Evolutionary conservation across 2,888 invertebrate species (phyloP).

Genomic region (Thumatha senex): DNA sequence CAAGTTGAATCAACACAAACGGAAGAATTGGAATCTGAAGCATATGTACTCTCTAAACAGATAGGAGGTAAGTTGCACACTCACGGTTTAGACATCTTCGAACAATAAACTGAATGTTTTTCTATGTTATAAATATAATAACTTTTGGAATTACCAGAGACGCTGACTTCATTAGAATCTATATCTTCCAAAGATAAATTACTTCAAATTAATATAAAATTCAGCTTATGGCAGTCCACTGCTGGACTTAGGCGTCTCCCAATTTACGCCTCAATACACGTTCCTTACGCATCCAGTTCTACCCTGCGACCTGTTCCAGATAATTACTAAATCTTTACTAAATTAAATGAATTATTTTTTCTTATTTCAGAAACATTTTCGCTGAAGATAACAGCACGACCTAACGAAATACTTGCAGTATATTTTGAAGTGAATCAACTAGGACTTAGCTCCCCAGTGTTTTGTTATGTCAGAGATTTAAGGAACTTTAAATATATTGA

Average conservation of each 20-base stretch:
- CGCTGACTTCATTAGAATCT: too few relatives aligned
- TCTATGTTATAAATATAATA: too few relatives aligned
- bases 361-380: conserved; percentile 1
- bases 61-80: background rate
- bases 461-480: conserved; percentile 21
- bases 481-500: conserved; percentile 26
- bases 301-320: too few relatives aligned
- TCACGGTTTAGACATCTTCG: background rate
- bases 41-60: conserved; percentile 6
- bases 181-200: too few relatives aligned
- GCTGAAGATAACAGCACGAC: background rate
- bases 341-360: background rate
- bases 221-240: too few relatives aligned
- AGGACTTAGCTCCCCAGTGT: conserved; percentile 12
- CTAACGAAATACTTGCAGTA: conserved; percentile 16
- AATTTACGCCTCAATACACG: too few relatives aligned
- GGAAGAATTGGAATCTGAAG: background rate
- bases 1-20: conserved; percentile 13
- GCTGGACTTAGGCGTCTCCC: too few relatives aligned
- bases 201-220: too few relatives aligned
- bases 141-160: too few relatives aligned
- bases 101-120: background rate
- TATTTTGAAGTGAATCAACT: conserved; percentile 13
- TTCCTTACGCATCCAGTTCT: too few relatives aligned
- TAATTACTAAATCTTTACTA: background rate